Evolutionary conservation across 2,113 vertebrate species (phyloP), one percentile per base, ranked within the genome.

Genomic region (Ceyx margarethae): DNA sequence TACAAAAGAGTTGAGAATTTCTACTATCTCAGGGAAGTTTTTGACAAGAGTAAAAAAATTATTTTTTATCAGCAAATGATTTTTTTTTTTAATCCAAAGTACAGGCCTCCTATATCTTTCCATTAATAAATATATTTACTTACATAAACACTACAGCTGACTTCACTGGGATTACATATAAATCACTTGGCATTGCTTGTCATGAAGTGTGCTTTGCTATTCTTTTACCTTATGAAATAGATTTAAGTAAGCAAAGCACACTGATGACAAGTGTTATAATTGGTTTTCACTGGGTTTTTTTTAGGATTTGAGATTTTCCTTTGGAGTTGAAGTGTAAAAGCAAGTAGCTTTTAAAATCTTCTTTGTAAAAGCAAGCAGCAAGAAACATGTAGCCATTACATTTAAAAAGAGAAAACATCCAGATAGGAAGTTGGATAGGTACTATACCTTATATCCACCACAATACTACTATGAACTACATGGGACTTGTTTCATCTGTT

Each of bases 41-140:
- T 79, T 69, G 10, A 1, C 6, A 45, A 8, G 1, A 2, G 61
- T 10, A 51, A 87, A 51, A 87, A 76, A 2, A 45, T 25, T 19
- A 19, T 7, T 16, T 72, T 74, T 81, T 61, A 73, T 2, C 3
- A 72, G 5, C 1, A 84, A 48, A 58, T 13, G 2, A 10, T 2
- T 15, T 54, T 81, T 60, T 20, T 15, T 54, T 81, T 60, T 20
- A n/a, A 61, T 18, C 5, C 10, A 29, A 89, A 78, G 3, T n/a
- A 0, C 3, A 54, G 9, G 5, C 4, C 2, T 58, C 5, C 8
- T 2, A 3, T 46, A 10, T 13, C 2, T 77, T 8, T 64, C 43
- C 75, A 7, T 28, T 54, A 40, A 7, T 25, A 57, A 57, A 61
- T 45, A 79, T 3, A 73, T 16, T 72, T 46, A 31, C 5, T 57